Conservation (phyloP, 2,888 invertebrate genomes). For the Agriopis marginaria region DNA sequence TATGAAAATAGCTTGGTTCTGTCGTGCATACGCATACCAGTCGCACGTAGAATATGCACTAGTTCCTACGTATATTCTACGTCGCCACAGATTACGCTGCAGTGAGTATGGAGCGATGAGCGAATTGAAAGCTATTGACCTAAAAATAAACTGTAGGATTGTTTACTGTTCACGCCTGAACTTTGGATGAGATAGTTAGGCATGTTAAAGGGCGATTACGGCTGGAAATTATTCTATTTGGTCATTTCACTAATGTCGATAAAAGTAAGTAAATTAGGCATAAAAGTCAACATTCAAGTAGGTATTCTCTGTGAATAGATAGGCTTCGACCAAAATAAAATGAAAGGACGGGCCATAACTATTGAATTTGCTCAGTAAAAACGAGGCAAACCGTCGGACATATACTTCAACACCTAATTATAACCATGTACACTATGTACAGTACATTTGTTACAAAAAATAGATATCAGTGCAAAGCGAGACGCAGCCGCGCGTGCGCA, state of each 20-base stretch:
- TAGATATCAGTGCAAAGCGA: no score
- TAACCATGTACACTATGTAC: no score
- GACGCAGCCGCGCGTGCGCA: no score
- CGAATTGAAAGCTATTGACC: conserved; percentile 79
- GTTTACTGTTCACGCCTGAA: conserved; percentile 69
- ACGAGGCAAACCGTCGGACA: no score
- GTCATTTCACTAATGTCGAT: not conserved
- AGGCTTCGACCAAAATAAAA: no score
- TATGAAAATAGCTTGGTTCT: conserved; percentile 49
- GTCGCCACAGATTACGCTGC: conserved; percentile 5
- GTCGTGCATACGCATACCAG: conserved; percentile 61
- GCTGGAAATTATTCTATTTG: conserved; percentile 10
- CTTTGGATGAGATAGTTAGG: conserved; percentile 28
- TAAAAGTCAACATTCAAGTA: no score
- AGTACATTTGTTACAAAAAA: no score
- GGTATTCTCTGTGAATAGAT: no score
- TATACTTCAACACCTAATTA: no score
- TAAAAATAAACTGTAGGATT: conserved; percentile 77
- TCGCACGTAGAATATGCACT: conserved; percentile 2
- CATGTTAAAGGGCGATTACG: conserved; percentile 25
- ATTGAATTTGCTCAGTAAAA: no score
- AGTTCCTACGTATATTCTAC: not conserved
- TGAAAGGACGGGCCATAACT: no score
- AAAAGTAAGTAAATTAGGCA: no score
- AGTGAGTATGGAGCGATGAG: conserved; percentile 59